These are phyloP conservation scores for Orthosia gothica DNA, from an alignment of 2,888 invertebrate genomes.

Conservation along the genomic window DNA sequence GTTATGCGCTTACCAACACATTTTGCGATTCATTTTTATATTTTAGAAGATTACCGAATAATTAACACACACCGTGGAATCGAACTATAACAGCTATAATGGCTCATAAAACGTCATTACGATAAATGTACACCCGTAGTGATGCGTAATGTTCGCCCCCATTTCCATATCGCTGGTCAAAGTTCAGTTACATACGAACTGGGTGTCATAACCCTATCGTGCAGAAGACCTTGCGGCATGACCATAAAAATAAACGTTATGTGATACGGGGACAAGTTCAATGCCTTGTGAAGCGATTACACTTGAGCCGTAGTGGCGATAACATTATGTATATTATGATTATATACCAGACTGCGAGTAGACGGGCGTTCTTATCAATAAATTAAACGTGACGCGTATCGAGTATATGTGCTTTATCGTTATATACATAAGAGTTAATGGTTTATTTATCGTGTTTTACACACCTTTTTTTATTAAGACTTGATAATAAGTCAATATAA, in stretches of 20 bases:
- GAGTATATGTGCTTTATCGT: slow-evolving; percentile 9
- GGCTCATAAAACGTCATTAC: slow-evolving; percentile 5
- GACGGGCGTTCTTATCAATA: slow-evolving; percentile 16
- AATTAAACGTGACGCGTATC: not conserved
- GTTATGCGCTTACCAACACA: no score
- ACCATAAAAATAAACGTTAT: not conserved
- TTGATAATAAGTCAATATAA: not conserved
- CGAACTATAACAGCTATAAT: not conserved
- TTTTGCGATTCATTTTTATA: no score
- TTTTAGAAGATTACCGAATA: no score
- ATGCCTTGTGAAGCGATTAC: slow-evolving; percentile 20
- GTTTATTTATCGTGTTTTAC: not conserved
- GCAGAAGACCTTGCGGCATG: not conserved
- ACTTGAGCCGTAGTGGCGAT: not conserved
- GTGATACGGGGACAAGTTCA: slow-evolving; percentile 6
- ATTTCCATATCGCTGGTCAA: not conserved
- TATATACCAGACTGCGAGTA: slow-evolving; percentile 31
- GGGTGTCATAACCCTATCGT: slow-evolving; percentile 2
- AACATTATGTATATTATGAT: not conserved
- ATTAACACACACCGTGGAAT: no score
- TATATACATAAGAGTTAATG: not conserved
- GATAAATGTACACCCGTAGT: not conserved
- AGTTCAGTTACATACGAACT: not conserved
- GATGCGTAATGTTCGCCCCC: not conserved
- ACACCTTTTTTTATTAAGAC: not conserved